A percentile compares a stretch with the other conserved stretches of the same genome.
Evolutionary conservation across 2,113 vertebrate genomes (phyloP).

Genomic region (Alaudala cheleensis): DNA sequence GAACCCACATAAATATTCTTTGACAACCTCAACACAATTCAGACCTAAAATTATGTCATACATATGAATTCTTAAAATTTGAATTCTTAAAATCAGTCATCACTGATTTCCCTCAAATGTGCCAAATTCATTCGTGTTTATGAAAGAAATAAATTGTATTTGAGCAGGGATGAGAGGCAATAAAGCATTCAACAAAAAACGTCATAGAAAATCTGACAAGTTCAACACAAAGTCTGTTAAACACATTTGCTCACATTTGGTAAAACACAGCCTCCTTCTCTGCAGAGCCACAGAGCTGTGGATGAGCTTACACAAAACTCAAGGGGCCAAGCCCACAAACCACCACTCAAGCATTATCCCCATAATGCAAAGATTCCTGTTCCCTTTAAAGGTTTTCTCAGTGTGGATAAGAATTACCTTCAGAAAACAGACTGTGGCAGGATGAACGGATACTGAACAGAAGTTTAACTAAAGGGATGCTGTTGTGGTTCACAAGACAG

Average conservation of each 20-base stretch:
- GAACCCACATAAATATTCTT: neutral
- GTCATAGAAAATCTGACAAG: neutral
- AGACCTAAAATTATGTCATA: neutral
- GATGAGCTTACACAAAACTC: neutral
- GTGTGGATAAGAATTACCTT: neutral
- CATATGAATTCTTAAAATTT: neutral
- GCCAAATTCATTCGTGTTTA: neutral
- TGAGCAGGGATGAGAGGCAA: neutral
- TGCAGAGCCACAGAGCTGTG: neutral
- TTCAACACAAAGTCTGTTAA: neutral
- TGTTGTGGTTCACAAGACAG: neutral
- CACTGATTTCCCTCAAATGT: neutral
- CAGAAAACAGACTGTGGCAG: neutral
- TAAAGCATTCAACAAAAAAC: neutral
- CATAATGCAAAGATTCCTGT: neutral
- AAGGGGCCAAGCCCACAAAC: neutral
- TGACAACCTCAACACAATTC: neutral
- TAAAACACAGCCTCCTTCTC: neutral
- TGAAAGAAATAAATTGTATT: neutral
- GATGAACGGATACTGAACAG: neutral
- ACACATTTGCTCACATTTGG: neutral
- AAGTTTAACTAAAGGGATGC: neutral
- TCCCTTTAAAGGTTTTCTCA: neutral
- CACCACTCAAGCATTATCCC: neutral
- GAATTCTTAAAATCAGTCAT: neutral